Evolutionary conservation across 2,888 invertebrate species (phyloP).

Genomic region (Sthenelais limicola): DNA sequence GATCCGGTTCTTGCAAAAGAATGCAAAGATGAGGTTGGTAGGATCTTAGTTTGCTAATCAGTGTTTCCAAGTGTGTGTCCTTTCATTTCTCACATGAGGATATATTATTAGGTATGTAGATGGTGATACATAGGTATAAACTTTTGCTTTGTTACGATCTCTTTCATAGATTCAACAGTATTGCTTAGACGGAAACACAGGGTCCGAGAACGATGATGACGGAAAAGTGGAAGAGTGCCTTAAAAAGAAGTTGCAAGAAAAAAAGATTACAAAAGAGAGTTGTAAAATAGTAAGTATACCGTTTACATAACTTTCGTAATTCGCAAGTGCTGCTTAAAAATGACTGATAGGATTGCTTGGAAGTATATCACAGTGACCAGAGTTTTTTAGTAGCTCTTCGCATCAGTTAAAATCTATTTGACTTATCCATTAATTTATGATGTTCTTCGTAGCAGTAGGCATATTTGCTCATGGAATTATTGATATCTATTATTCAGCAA

Average conservation of each 20-base stretch:
- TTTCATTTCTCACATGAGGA: too few species aligned
- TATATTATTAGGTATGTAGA: too few species aligned
- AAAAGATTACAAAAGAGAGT: constrained; percentile 49
- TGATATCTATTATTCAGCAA: too few species aligned
- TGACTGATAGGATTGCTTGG: too few species aligned
- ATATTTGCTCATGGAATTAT: too few species aligned
- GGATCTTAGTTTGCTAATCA: background rate
- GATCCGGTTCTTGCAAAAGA: constrained; percentile 89
- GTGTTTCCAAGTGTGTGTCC: too few species aligned
- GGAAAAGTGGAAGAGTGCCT: constrained; percentile 90
- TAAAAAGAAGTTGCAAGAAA: constrained; percentile 76
- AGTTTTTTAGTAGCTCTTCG: too few species aligned
- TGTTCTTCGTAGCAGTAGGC: background rate
- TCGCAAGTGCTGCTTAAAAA: too few species aligned
- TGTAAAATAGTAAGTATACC: constrained; percentile 53
- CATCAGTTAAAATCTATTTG: too few species aligned
- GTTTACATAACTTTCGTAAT: too few species aligned
- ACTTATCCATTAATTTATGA: too few species aligned
- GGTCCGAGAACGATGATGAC: constrained; percentile 76
- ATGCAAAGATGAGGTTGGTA: constrained; percentile 79
- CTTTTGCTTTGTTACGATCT: constrained; percentile 3
- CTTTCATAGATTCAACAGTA: constrained; percentile 55
- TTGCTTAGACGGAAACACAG: constrained; percentile 61
- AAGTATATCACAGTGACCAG: too few species aligned
- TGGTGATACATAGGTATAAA: background rate